phyloP scores from a whole-genome alignment of 2,797 vertebrate species.

The Ambastaia sidthimunki region DNA sequence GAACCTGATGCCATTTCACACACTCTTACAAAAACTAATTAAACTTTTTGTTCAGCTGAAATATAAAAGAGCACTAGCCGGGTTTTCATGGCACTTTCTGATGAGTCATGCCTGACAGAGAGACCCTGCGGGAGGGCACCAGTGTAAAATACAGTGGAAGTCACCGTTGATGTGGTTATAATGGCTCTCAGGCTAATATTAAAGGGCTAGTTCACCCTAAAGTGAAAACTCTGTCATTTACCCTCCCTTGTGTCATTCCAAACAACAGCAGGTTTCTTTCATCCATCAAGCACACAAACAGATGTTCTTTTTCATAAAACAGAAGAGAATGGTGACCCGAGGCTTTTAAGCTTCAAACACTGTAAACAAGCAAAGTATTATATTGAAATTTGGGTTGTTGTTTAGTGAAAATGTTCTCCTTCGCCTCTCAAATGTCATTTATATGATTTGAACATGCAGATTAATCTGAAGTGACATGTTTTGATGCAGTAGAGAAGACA shows the following conservation, averaged over 20 bases:
- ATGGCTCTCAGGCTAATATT: background rate
- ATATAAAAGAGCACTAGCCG: slow-evolving; percentile 35
- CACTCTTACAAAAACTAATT: slow-evolving; percentile 48
- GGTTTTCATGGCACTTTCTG: slow-evolving; percentile 44
- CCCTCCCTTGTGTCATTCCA: background rate
- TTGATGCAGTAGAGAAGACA: no score
- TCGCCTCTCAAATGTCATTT: no score
- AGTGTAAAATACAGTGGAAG: slow-evolving; percentile 6
- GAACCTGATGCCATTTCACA: slow-evolving; percentile 41
- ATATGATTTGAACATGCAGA: no score
- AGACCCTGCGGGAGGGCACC: background rate
- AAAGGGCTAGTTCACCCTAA: background rate
- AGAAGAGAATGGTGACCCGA: background rate
- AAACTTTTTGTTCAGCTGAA: slow-evolving; percentile 50
- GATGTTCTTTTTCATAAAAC: background rate
- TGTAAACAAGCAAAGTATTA: background rate
- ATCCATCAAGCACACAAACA: background rate
- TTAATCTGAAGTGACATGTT: no score
- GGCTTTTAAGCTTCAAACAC: background rate
- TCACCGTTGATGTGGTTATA: background rate
- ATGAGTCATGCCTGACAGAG: slow-evolving; percentile 47
- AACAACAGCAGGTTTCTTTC: background rate
- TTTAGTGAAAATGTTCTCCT: no score
- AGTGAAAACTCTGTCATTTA: background rate
- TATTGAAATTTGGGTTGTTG: no score